A percentile compares a stretch with the other conserved stretches of the same genome.
These are phyloP conservation scores for Oncorhynchus tshawytscha DNA, from an alignment of 2,113 vertebrate genomes.

Conservation along the genomic window DNA sequence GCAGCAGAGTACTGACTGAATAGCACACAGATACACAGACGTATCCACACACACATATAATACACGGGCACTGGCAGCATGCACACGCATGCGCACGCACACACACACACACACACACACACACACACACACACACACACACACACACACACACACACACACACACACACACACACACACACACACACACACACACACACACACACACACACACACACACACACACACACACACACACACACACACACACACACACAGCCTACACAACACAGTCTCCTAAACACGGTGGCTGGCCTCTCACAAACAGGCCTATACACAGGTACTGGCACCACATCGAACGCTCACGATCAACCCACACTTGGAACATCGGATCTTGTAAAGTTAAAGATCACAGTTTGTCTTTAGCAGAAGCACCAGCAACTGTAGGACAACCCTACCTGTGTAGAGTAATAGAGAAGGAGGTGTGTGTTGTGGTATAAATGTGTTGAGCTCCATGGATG, in stretches of 20 bases:
- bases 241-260: not conserved
- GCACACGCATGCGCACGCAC: slow-evolving; percentile 17
- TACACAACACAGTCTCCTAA: too few relatives aligned
- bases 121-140: slow-evolving; percentile 14
- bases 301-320: too few relatives aligned
- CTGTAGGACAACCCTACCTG: not conserved
- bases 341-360: too few relatives aligned
- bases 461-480: not conserved
- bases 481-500: slow-evolving; percentile 56
- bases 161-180: not conserved
- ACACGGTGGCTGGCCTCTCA: too few relatives aligned
- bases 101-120: not conserved
- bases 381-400: not conserved
- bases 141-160: slow-evolving; percentile 16
- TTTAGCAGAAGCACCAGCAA: not conserved
- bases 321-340: too few relatives aligned
- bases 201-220: slow-evolving; percentile 11
- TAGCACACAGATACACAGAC: not conserved
- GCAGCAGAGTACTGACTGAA: slow-evolving; percentile 31
- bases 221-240: not conserved
- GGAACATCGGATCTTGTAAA: too few relatives aligned
- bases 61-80: not conserved
- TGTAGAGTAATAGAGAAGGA: not conserved
- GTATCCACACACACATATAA: not conserved
- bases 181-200: not conserved